Evolutionary conservation across 2,113 vertebrate species (phyloP).

Genomic region (Raja brachyura): DNA sequence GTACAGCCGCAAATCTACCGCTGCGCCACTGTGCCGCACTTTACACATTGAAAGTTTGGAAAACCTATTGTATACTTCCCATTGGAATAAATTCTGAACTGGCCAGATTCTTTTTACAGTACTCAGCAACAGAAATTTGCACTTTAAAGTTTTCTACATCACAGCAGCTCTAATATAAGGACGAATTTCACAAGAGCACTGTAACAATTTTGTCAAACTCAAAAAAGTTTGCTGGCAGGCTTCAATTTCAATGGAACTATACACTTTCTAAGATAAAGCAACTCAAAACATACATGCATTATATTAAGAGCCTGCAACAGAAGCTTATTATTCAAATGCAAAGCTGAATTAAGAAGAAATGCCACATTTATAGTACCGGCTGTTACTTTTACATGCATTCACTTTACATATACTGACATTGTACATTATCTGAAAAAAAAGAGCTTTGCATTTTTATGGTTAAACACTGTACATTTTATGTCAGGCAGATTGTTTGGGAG

Average conservation of each 20-base stretch:
- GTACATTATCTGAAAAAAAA: neutral
- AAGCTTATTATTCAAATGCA: neutral
- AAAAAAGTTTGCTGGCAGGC: neutral
- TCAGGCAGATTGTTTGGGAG: neutral
- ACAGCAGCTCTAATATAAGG: neutral
- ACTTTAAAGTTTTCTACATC: neutral
- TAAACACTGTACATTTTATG: neutral
- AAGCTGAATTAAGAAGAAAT: neutral
- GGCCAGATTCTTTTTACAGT: neutral
- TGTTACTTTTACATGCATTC: neutral
- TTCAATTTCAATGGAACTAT: too few species aligned
- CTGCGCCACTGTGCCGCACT: too few species aligned
- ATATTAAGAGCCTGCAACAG: neutral
- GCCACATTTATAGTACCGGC: neutral
- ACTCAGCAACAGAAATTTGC: neutral
- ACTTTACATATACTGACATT: neutral
- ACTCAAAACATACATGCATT: neutral
- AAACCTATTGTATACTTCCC: neutral
- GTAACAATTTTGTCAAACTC: neutral
- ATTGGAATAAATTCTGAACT: neutral
- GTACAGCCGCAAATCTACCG: too few species aligned
- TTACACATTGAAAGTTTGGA: neutral
- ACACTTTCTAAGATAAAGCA: neutral
- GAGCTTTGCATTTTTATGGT: neutral
- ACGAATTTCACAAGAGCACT: constrained; percentile 15